phyloP scores from a whole-genome alignment of 1,140 invertebrate species.

The Rhyzopertha dominica region DNA sequence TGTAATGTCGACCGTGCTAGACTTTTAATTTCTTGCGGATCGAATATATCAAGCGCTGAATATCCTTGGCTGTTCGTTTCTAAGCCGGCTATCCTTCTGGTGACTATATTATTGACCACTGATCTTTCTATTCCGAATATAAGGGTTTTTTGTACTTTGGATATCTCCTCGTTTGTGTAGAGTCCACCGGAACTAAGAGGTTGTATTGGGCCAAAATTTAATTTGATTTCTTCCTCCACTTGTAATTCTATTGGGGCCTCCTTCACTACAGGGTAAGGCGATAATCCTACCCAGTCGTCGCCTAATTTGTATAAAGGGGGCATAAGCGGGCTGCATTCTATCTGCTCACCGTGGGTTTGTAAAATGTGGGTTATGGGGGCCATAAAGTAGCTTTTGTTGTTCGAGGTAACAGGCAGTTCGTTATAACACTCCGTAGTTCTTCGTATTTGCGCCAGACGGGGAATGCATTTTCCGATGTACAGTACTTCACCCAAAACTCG shows the following conservation, averaged over 20 bases:
- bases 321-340: background rate
- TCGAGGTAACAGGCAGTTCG: background rate
- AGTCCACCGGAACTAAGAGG: background rate
- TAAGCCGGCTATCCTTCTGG: too few species aligned
- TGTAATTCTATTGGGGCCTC: too few species aligned
- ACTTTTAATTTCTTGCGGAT: too few species aligned
- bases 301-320: background rate
- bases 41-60: too few species aligned
- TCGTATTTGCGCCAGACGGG: background rate
- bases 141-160: too few species aligned
- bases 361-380: slow-evolving; percentile 1
- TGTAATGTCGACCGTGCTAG: too few species aligned
- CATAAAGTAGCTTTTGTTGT: slow-evolving; percentile 4
- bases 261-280: background rate
- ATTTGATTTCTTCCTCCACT: too few species aligned
- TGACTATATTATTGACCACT: too few species aligned
- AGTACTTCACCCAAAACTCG: slow-evolving; percentile 4
- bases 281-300: slow-evolving; percentile 4
- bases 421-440: background rate
- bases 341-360: slow-evolving; percentile 1
- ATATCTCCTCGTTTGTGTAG: background rate
- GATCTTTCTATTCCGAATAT: too few species aligned
- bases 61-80: too few species aligned
- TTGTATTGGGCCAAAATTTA: slow-evolving; percentile 2
- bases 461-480: slow-evolving; percentile 1